phyloP scores from a whole-genome alignment of 2,888 invertebrate genomes.

The Sialis fuliginosa region DNA sequence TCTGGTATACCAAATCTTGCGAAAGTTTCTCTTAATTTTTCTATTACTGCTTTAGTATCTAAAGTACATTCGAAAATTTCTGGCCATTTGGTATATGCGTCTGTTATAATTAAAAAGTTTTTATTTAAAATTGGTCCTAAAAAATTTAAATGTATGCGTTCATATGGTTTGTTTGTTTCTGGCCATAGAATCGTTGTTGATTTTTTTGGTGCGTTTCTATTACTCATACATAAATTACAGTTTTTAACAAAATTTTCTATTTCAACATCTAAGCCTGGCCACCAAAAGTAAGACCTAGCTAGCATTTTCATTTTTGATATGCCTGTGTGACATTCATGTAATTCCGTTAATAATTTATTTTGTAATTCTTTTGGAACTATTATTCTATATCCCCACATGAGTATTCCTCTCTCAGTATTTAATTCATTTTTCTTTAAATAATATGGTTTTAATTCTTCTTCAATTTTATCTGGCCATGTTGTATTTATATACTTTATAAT shows the following conservation, averaged over 20 bases:
- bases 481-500: background rate
- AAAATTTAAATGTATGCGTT: background rate
- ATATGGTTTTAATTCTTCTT: background rate
- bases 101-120: background rate
- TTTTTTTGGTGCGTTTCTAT: background rate
- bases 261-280: background rate
- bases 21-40: no score
- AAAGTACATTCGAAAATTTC: no score
- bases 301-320: background rate
- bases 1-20: no score
- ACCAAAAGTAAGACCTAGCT: background rate
- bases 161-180: accelerated
- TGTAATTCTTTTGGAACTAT: background rate
- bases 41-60: no score
- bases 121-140: background rate
- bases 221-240: background rate
- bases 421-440: background rate
- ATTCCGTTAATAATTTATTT: background rate
- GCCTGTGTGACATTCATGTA: background rate
- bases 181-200: background rate
- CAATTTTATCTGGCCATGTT: background rate
- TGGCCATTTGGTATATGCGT: background rate
- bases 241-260: background rate
- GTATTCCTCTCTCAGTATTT: background rate
- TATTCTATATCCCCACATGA: background rate